phyloP scores from a whole-genome alignment of 2,888 invertebrate genomes.

The Tetragonisca angustula region DNA sequence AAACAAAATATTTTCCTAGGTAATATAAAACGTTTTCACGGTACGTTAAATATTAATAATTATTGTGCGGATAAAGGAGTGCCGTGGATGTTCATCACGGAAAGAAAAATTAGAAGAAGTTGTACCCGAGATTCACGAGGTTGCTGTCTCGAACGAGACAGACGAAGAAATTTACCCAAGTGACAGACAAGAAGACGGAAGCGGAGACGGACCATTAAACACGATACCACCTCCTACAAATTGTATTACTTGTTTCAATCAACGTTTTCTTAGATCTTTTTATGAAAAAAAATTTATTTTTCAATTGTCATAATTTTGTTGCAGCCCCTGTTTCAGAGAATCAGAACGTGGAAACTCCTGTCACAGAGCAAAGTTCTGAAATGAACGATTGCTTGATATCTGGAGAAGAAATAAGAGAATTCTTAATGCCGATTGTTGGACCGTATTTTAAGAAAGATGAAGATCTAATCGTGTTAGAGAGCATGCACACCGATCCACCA shows the following conservation, averaged over 20 bases:
- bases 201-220: constrained; percentile 33
- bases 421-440: constrained; percentile 52
- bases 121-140: not conserved
- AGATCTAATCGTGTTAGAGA: constrained; percentile 60
- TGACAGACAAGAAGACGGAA: constrained; percentile 31
- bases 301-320: not conserved
- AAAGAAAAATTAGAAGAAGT: not conserved
- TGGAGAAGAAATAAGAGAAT: constrained; percentile 50
- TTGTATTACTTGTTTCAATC: constrained; percentile 7
- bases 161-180: constrained; percentile 4
- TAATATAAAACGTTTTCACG: too few species aligned
- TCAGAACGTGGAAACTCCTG: not conserved
- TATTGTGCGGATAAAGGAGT: not conserved
- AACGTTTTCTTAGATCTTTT: not conserved
- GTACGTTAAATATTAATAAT: not conserved
- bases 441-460: constrained; percentile 49
- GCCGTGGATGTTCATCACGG: not conserved
- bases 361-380: not conserved
- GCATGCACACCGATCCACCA: constrained; percentile 32
- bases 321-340: constrained; percentile 47
- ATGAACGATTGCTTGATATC: not conserved
- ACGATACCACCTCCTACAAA: constrained; percentile 34
- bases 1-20: not conserved
- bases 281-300: not conserved
- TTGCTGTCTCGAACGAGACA: not conserved